Conservation (phyloP, 2,888 invertebrate genomes). For the Pediacus dermestoides region DNA sequence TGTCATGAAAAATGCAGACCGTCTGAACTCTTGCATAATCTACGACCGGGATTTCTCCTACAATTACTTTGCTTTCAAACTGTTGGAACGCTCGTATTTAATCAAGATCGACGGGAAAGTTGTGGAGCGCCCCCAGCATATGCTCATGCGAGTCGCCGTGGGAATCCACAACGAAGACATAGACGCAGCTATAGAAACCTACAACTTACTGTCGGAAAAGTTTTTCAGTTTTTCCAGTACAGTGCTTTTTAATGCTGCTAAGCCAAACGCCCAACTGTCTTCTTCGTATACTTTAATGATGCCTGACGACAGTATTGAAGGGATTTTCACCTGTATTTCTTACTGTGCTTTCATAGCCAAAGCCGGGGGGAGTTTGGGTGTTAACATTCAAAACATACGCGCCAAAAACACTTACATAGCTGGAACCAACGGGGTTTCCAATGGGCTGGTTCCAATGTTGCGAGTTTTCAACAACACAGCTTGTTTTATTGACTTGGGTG, state of each 20-base stretch:
- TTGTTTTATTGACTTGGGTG: conserved; percentile 95
- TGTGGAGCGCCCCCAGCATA: conserved; percentile 95
- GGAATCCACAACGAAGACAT: conserved; percentile 97
- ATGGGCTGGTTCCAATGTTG: conserved; percentile 94
- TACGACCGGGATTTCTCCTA: conserved; percentile 96
- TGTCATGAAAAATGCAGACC: conserved; percentile 81
- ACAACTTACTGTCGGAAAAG: conserved; percentile 89
- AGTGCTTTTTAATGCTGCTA: conserved; percentile 93
- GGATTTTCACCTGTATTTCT: conserved; percentile 87
- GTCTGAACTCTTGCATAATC: conserved; percentile 90
- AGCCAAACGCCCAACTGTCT: conserved; percentile 85
- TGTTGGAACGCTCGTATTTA: conserved; percentile 91
- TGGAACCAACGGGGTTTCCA: conserved; percentile 92
- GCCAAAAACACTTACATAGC: conserved; percentile 88
- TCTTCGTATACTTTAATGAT: conserved; percentile 95
- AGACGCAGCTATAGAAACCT: conserved; percentile 89
- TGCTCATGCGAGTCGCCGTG: conserved; percentile 96
- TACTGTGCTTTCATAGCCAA: conserved; percentile 95
- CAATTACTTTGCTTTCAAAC: conserved; percentile 99
- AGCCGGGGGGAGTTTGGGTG: conserved; percentile 94
- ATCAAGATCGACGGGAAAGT: conserved; percentile 88
- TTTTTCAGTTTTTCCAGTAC: conserved; percentile 99
- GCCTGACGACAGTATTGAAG: conserved; percentile 92
- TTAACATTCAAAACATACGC: conserved; percentile 94
- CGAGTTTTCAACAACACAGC: conserved; percentile 94